Evolutionary conservation across 2,113 vertebrate species (phyloP), one percentile per base, ranked within the genome.

Genomic region (Cryptotis parvus): DNA sequence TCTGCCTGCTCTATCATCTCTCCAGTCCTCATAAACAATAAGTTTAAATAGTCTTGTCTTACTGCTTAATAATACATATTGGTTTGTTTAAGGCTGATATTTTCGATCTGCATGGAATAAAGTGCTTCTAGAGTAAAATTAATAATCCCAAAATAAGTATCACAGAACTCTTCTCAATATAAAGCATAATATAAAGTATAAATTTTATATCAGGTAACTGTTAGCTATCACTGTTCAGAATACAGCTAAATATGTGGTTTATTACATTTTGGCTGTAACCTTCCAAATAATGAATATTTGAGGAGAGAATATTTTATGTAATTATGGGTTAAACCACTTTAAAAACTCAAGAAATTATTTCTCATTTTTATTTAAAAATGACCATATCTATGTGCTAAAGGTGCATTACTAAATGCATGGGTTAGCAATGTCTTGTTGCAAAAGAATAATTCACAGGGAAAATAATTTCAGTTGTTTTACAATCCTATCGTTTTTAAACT

Each of bases 361-460:
- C 27, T 73, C 41, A 6, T 80, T 66, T 91, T 94, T 33, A 78
- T 82, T 84, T 91, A n/a, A 89, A 93, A 88, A 79, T 78, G 29
- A 41, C 16, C 14, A 68, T 87, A 63, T 14, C 69, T 12, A 78
- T 61, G 20, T 49, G 58, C 9, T 69, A 15, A 92, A 73, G 43
- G n/a, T 85, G 3, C 1, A 35, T 88, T 92, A 92, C 49, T 69
- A 91, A 69, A 75, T 41, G 31, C 12, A 31, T 61, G 78, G 10
- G 16, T 6, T 84, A 24, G 10, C 16, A 31, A 31, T 66, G 33
- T 41, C 45, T n/a, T n/a, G 81, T 90, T 81, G 78, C 45, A 39
- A 72, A 31, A 96, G 52, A 90, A 89, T 41, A 49, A 73, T 10
- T 77, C 33, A 58, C 24, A 77, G 10, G 35, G 45, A 35, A 27